Percentiles rank a stretch among this genome's conserved stretches.
Conservation (phyloP, 2,797 vertebrate species). For the Neosalanx taihuensis region DNA sequence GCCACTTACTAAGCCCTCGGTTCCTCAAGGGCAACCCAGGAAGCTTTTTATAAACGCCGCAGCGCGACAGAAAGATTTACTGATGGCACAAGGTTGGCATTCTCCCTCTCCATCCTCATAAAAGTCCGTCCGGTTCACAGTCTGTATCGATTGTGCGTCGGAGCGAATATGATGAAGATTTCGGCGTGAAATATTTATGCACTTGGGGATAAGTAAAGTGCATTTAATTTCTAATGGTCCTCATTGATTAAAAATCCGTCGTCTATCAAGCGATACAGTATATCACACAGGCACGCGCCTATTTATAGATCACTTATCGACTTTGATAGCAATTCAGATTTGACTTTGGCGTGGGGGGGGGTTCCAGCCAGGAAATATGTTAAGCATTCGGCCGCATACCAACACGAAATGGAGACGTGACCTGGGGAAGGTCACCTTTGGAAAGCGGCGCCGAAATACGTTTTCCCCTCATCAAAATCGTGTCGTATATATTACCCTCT, state of each 20-base stretch:
- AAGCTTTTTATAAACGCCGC: neutral
- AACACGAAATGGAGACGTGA: neutral
- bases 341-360: neutral
- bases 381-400: neutral
- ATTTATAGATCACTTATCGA: constrained; percentile 1
- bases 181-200: neutral
- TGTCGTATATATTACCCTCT: neutral
- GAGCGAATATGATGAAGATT: no score
- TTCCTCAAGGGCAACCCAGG: neutral
- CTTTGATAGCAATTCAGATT: constrained; percentile 3
- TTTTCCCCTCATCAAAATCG: neutral
- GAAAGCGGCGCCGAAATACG: neutral
- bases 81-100: neutral
- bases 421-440: neutral
- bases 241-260: neutral
- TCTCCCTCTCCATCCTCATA: neutral
- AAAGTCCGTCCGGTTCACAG: neutral
- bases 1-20: neutral
- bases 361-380: neutral
- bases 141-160: neutral
- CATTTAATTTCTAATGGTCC: neutral
- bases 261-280: neutral
- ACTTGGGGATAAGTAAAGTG: neutral
- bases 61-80: neutral
- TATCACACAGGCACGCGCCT: neutral